Evolutionary conservation across 2,113 vertebrate species (phyloP), one percentile per base, ranked within the genome.

Genomic region (Mus pahari): DNA sequence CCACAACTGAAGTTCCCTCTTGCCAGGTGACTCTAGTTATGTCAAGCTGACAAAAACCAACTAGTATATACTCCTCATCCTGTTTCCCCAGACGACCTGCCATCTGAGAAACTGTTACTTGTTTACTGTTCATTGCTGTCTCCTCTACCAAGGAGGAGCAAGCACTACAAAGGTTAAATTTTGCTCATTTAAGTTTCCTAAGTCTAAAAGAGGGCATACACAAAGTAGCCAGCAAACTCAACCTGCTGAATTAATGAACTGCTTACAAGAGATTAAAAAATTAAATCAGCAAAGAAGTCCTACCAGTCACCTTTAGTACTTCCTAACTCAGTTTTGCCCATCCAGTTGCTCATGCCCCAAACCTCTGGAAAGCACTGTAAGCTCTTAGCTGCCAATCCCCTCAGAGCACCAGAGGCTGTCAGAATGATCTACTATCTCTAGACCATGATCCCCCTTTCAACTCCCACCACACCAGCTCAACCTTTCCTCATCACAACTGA

Each of bases 241-340:
- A 48, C 53, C 58, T 93, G 42, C 1, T 95, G 33, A 90, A 90
- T 84, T 77, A 78, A 96, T 22, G 12, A 93, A 89, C 26, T 89
- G 42, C 14, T 87, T 36, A 2, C 68, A 50, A 60, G 8, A 26
- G 11, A 8, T 89, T 70, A 82, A 79, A 88, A 53, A 10, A 78
- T 45, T 45, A 19, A 89, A 53, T 75, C 55, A 53, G 90, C 55
- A 53, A 45, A 50, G 53, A 58, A 58, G 53, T 12, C 33, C 83
- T 92, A n/a, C 22, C 58, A 66, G 77, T 39, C 90, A 91, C 48
- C 8, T 58, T 53, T 19, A 89, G 20, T 71, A 91, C 66, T 73
- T 74, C 22, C 77, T 91, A 89, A 92, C 58, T 68, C 84, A 45
- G 48, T 82, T 36, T 95, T 22, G 83, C 11, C 36, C 66, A 92